Conservation (phyloP, 1,140 invertebrate species). For the Drosophila triauraria region DNA sequence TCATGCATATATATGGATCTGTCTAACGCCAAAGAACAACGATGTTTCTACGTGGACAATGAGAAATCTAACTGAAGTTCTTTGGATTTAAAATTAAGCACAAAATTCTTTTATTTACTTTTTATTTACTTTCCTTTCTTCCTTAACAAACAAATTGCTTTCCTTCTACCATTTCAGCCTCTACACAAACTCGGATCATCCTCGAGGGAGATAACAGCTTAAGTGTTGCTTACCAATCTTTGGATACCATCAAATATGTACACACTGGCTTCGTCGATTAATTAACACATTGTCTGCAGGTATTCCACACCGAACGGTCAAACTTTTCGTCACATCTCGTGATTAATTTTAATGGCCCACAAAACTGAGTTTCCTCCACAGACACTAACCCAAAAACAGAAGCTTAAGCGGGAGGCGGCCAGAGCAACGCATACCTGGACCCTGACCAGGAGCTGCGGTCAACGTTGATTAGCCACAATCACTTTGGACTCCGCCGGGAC, state of each 20-base stretch:
- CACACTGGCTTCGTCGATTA: constrained; percentile 50
- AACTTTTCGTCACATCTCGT: constrained; percentile 77
- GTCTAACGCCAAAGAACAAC: neutral
- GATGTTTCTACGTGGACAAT: neutral
- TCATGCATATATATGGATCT: neutral
- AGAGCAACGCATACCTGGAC: constrained; percentile 23
- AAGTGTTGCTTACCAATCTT: constrained; percentile 64
- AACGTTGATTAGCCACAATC: constrained; percentile 78
- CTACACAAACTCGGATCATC: too few relatives aligned
- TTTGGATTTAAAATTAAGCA: too few relatives aligned
- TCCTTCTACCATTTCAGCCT: too few relatives aligned
- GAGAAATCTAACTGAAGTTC: neutral
- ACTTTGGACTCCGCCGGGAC: constrained; percentile 71
- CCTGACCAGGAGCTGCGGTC: constrained; percentile 41
- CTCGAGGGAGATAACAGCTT: constrained; percentile 17
- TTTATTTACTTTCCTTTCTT: too few relatives aligned
- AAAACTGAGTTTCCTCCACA: constrained; percentile 42
- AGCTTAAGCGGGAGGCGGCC: neutral
- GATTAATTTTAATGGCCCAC: constrained; percentile 77
- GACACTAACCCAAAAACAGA: constrained; percentile 8
- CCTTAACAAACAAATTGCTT: too few relatives aligned
- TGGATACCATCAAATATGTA: constrained; percentile 62
- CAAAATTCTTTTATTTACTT: too few relatives aligned
- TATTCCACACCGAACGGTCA: constrained; percentile 36
- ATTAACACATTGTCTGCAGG: constrained; percentile 57